phyloP scores from a whole-genome alignment of 2,888 invertebrate species.

The Apodemia hepburni region DNA sequence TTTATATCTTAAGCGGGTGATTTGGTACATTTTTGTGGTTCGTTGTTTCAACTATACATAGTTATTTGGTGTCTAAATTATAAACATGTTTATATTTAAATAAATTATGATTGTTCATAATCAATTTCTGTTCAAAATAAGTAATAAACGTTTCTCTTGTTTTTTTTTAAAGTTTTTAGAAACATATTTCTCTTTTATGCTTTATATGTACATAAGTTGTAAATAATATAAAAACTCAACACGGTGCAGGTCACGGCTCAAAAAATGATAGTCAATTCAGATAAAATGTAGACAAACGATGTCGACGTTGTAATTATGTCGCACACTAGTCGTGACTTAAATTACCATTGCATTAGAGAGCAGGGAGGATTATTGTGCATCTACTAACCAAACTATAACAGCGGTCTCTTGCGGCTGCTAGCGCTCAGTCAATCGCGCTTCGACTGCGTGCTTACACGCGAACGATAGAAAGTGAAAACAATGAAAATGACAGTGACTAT shows the following conservation, averaged over 20 bases:
- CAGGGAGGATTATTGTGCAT: conserved; percentile 70
- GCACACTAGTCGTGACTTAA: conserved; percentile 74
- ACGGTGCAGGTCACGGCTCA: conserved; percentile 70
- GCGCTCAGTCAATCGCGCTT: conserved; percentile 66
- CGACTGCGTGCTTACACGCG: conserved; percentile 58
- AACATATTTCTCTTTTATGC: background rate
- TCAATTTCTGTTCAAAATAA: too few relatives aligned
- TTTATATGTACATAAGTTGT: background rate
- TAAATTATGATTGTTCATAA: too few relatives aligned
- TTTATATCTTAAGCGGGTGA: background rate
- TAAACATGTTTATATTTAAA: too few relatives aligned
- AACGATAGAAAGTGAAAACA: conserved; percentile 65
- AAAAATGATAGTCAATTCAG: conserved; percentile 73
- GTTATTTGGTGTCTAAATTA: background rate
- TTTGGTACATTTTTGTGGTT: background rate
- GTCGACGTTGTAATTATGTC: conserved; percentile 72
- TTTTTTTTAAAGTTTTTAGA: background rate
- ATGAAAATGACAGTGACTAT: conserved; percentile 69
- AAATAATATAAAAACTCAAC: background rate
- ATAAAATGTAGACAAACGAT: conserved; percentile 58
- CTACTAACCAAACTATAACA: conserved; percentile 76
- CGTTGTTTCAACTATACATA: background rate
- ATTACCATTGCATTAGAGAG: conserved; percentile 70
- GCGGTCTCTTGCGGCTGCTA: conserved; percentile 47
- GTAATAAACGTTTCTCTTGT: too few relatives aligned